Base-by-base conservation (phyloP, 2,888 invertebrate genomes). In the Drosophila nigricruria region DNA sequence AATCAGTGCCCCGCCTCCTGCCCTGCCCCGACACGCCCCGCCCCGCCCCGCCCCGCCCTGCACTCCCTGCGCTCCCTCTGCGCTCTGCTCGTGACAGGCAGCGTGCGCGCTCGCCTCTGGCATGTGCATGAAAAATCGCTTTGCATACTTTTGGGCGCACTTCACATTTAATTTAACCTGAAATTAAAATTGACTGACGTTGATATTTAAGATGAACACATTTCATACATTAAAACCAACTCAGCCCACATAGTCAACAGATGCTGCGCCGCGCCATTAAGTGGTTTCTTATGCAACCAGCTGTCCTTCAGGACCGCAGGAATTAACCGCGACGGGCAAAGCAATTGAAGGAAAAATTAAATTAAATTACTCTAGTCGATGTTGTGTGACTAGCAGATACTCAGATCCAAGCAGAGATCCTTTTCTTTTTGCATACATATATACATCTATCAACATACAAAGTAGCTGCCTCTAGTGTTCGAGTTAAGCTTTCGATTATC, bases 101-200 rank as follows among this genome's bases (percentile, higher is more conserved):
- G 43, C 20, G 20, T n/a, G 16, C 42, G 27, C 42, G 27, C 47
- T 36, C 49, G 25, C 49, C 49, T 36, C 43, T 73, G 60, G 73
- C 73, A 70, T 77, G 80, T 84, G 84, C 84, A 84, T 84, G 80
- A 84, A 82, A 87, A 85, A 85, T 87, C 88, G 84, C 82, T 84
- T 84, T 84, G 74, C 80, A 82, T 81, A 75, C 73, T 82, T 77
- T 70, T 50, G 52, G 71, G 73, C 81, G 62, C 86, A 86, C 81
- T 84, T 79, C 73, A 81, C 74, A 87, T 84, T 82, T 84, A 82
- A 85, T 82, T 87, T 71, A 73, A 70, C 58, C 68, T 61, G 67
- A 87, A 85, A 85, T 87, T 82, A 84, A 85, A 87, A 85, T 84
- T 85, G 84, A 85, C 84, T 87, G 84, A 82, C 84, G 73, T 82